Percentiles rank a stretch among this genome's conserved stretches.
Evolutionary conservation across 2,888 invertebrate species (phyloP).

Genomic region (Diloba caeruleocephala): DNA sequence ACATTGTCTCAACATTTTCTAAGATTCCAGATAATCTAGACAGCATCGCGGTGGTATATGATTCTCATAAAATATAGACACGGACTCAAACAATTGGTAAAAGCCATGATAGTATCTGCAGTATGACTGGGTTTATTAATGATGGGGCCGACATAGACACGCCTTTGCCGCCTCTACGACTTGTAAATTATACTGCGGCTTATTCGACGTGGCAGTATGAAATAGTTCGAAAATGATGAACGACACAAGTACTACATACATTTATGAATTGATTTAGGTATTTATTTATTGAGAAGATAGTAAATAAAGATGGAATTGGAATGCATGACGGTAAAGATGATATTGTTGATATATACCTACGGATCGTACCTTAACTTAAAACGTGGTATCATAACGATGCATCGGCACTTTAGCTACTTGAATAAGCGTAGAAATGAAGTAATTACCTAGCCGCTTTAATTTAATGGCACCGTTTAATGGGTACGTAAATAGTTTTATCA

Average conservation of each 20-base stretch:
- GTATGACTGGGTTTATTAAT: conserved; percentile 70
- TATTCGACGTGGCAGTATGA: conserved; percentile 16
- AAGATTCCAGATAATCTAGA: conserved; percentile 3
- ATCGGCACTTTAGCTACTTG: conserved; percentile 34
- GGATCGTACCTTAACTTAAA: conserved; percentile 13
- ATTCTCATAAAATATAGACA: conserved; percentile 36
- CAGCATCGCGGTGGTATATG: conserved; percentile 1
- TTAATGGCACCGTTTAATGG: conserved; percentile 47
- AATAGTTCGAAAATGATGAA: conserved; percentile 13
- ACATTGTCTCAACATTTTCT: conserved; percentile 17
- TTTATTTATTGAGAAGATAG: conserved; percentile 7
- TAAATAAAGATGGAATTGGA: conserved; percentile 11
- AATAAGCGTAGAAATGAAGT: conserved; percentile 32
- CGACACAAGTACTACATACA: background rate
- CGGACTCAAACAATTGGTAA: conserved; percentile 54
- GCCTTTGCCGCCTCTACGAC: conserved; percentile 63
- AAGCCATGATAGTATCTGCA: conserved; percentile 57
- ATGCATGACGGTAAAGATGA: conserved; percentile 26
- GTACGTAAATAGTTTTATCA: conserved; percentile 51
- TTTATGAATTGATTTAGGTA: background rate
- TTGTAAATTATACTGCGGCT: conserved; percentile 52
- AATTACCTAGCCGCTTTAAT: conserved; percentile 23
- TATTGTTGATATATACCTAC: conserved; percentile 16
- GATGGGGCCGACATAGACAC: conserved; percentile 59
- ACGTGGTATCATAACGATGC: conserved; percentile 21